These are phyloP conservation scores for human (Homo sapiens) DNA, from an alignment of 2,113 vertebrate genomes.

Conservation along the genomic window GRCh38 chr4:85758001-85758500, in stretches of 20 bases:
- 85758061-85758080: not conserved
- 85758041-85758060: not conserved
- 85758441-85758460: not conserved
- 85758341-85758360: not conserved
- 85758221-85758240: not conserved
- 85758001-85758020: conserved; percentile 26
- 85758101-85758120: not conserved
- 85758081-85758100: not conserved
- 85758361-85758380: not conserved
- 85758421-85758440: not conserved
- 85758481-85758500: accelerated
- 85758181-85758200: not conserved
- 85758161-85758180: not conserved
- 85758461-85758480: not conserved
- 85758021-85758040: not conserved
- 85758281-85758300: not conserved
- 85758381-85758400: not conserved
- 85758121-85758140: not conserved
- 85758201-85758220: not conserved
- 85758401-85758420: accelerated
- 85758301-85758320: not conserved
- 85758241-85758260: not conserved
- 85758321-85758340: too few relatives aligned
- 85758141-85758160: not conserved
- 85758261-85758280: accelerated